Conservation (phyloP, 2,113 vertebrate genomes). For the Argyrosomus japonicus region DNA sequence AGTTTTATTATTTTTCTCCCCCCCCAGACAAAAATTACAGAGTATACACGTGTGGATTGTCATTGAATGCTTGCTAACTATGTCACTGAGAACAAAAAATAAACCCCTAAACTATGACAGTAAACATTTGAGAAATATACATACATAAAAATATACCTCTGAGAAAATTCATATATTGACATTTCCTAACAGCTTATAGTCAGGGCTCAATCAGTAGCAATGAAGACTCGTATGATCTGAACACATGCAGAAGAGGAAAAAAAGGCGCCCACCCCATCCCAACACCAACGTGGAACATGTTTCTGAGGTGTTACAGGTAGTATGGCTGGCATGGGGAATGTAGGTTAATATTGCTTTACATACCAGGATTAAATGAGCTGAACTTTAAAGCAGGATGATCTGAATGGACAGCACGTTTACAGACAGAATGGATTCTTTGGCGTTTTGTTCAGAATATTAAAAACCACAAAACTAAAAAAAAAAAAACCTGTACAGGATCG, state of each 20-base stretch:
- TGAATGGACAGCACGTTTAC: slow-evolving; percentile 15
- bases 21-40: slow-evolving; percentile 39
- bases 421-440: slow-evolving; percentile 71
- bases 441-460: slow-evolving; percentile 40
- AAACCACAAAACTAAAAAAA: slow-evolving; percentile 23
- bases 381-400: slow-evolving; percentile 10
- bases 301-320: slow-evolving; percentile 33
- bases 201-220: slow-evolving; percentile 70
- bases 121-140: slow-evolving; percentile 70
- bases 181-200: slow-evolving; percentile 74
- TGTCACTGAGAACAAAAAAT: slow-evolving; percentile 65
- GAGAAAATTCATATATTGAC: slow-evolving; percentile 66
- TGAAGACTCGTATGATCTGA: slow-evolving; percentile 59
- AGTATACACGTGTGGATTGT: slow-evolving; percentile 74
- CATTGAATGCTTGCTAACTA: slow-evolving; percentile 51
- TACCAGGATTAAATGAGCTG: slow-evolving; percentile 3
- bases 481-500: background rate
- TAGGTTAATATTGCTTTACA: slow-evolving; percentile 55
- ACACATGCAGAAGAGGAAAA: slow-evolving; percentile 60
- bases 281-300: slow-evolving; percentile 26
- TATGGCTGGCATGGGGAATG: slow-evolving; percentile 60
- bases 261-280: slow-evolving; percentile 31
- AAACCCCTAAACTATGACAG: slow-evolving; percentile 60
- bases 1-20: slow-evolving; percentile 62
- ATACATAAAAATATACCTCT: slow-evolving; percentile 79